Evolutionary conservation across 2,888 invertebrate genomes (phyloP).

Genomic region (Meliscaeva auricollis): DNA sequence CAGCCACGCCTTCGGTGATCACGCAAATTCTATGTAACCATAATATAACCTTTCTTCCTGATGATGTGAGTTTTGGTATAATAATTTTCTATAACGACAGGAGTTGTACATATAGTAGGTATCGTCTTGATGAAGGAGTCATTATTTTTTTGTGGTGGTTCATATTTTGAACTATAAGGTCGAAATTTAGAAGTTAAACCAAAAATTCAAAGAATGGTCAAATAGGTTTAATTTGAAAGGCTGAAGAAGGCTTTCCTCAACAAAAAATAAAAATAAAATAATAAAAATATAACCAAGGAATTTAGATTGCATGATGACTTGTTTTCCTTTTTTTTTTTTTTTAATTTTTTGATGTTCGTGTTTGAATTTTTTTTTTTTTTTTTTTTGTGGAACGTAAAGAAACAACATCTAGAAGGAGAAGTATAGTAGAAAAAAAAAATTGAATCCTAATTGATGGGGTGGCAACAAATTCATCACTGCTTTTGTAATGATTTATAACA

Average conservation of each 20-base stretch:
- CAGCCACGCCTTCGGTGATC: constrained; percentile 77
- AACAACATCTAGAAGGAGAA: constrained; percentile 9
- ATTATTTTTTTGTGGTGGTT: constrained; percentile 57
- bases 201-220: not conserved
- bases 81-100: constrained; percentile 72
- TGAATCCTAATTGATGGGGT: constrained; percentile 74
- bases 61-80: constrained; percentile 53
- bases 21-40: constrained; percentile 76
- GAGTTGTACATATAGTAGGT: too few relatives aligned
- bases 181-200: constrained; percentile 25
- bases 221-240: constrained; percentile 48
- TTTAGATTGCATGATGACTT: constrained; percentile 74
- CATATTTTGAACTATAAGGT: constrained; percentile 30
- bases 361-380: constrained; percentile 41
- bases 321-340: constrained; percentile 41
- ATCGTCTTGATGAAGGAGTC: constrained; percentile 65
- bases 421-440: constrained; percentile 37
- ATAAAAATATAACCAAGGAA: constrained; percentile 16
- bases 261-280: not conserved
- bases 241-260: constrained; percentile 60
- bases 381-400: constrained; percentile 33
- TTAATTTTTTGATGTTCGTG: constrained; percentile 61
- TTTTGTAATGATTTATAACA: constrained; percentile 71
- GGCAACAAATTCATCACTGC: constrained; percentile 75
- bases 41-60: constrained; percentile 39